phyloP scores from a whole-genome alignment of 2,797 vertebrate genomes.

The Premnoplex brunnescens region DNA sequence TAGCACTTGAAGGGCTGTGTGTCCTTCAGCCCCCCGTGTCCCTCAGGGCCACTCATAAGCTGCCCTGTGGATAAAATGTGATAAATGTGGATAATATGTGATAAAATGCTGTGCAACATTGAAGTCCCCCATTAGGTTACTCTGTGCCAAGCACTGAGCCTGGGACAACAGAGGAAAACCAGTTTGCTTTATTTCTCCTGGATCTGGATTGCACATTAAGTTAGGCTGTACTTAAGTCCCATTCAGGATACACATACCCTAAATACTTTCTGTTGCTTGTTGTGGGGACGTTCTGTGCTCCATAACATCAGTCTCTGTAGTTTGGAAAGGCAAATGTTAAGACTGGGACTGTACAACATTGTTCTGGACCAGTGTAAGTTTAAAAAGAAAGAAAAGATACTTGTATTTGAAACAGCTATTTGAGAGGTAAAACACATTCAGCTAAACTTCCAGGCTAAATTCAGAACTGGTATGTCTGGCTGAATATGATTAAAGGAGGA shows the following conservation, averaged over 20 bases:
- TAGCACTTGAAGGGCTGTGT: background rate
- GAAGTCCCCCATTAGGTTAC: background rate
- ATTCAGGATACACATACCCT: background rate
- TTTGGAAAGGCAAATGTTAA: background rate
- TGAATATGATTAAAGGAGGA: constrained; percentile 28
- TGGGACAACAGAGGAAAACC: background rate
- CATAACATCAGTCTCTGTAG: background rate
- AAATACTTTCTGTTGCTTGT: background rate
- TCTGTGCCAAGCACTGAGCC: background rate
- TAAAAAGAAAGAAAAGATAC: background rate
- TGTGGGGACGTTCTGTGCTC: background rate
- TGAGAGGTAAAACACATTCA: background rate
- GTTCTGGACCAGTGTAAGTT: background rate
- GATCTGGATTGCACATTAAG: background rate
- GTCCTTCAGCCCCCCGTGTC: fast-evolving
- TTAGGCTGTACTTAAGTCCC: background rate
- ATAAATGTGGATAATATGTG: too few relatives aligned
- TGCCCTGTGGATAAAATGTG: background rate
- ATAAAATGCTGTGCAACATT: background rate
- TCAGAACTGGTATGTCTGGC: background rate
- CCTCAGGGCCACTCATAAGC: background rate
- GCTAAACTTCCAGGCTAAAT: background rate
- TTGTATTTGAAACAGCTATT: background rate
- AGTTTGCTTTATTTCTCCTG: background rate
- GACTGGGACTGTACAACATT: background rate